Evolutionary conservation across 2,888 invertebrate species (phyloP).

Genomic region (Drosophila nr. perissopoda): DNA sequence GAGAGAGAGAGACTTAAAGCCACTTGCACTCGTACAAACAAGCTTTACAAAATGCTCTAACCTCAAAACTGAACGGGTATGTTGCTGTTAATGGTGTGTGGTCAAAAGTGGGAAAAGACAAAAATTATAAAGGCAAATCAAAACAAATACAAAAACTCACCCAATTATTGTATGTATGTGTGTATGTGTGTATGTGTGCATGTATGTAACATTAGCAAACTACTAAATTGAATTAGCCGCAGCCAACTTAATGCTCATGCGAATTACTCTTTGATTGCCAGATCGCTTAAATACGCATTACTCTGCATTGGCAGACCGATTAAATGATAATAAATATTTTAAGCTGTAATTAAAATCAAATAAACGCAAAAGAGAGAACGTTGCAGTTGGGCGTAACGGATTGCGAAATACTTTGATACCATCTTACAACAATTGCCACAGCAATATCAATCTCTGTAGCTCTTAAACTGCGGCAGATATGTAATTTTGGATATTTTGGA

Average conservation of each 20-base stretch:
- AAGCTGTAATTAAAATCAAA: not conserved
- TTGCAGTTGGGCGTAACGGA: not conserved
- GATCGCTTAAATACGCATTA: not conserved
- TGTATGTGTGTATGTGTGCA: not conserved
- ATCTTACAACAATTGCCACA: not conserved
- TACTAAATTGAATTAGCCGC: not conserved
- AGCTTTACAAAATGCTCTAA: constrained; percentile 38
- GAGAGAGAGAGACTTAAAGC: constrained; percentile 5
- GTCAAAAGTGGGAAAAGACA: not conserved
- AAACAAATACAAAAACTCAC: not conserved
- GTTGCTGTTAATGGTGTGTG: constrained; percentile 11
- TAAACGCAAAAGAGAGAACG: not conserved
- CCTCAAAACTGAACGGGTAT: constrained; percentile 33
- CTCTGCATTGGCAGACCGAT: not conserved
- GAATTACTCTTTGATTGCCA: not conserved
- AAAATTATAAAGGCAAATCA: not conserved
- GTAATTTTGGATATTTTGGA: no score
- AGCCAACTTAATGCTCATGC: not conserved
- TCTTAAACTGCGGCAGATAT: no score
- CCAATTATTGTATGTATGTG: not conserved
- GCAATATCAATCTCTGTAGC: not conserved
- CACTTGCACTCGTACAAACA: not conserved
- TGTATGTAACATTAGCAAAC: not conserved
- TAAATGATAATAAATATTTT: not conserved
- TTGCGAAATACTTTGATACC: not conserved